Conservation (phyloP, 1,140 invertebrate species). For the Gryon sp. region DNA sequence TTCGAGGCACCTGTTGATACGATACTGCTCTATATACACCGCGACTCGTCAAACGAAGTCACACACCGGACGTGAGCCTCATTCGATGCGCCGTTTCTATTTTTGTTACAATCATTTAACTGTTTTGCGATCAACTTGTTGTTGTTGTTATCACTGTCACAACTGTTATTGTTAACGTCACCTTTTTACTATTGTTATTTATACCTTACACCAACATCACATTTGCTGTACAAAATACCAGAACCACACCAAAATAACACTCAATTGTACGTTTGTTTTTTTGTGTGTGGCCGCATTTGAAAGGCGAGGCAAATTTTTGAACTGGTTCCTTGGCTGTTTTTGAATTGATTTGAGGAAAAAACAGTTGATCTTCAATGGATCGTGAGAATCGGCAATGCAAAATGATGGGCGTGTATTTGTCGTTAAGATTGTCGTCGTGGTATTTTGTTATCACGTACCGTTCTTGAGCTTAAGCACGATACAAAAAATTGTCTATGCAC, state of each 20-base stretch:
- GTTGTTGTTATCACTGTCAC: conserved; percentile 26
- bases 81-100: conserved; percentile 30
- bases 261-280: conserved; percentile 17
- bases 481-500: conserved; percentile 14
- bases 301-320: not conserved
- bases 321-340: too few relatives aligned
- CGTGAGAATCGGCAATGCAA: not conserved
- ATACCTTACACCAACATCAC: too few relatives aligned
- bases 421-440: not conserved
- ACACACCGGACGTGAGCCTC: too few relatives aligned
- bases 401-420: not conserved
- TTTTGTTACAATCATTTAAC: conserved; percentile 25
- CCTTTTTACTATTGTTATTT: conserved; percentile 20
- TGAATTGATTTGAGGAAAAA: too few relatives aligned
- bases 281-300: conserved; percentile 3
- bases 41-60: conserved; percentile 49
- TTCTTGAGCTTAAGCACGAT: conserved; percentile 22
- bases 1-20: conserved; percentile 70
- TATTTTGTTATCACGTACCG: conserved; percentile 1
- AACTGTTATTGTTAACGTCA: conserved; percentile 25
- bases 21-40: conserved; percentile 63
- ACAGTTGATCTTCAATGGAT: conserved; percentile 4
- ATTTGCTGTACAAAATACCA: too few relatives aligned
- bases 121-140: conserved; percentile 24
- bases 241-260: too few relatives aligned